Evolutionary conservation across 2,888 invertebrate genomes (phyloP).

Genomic region (Nymphalis urticae): DNA sequence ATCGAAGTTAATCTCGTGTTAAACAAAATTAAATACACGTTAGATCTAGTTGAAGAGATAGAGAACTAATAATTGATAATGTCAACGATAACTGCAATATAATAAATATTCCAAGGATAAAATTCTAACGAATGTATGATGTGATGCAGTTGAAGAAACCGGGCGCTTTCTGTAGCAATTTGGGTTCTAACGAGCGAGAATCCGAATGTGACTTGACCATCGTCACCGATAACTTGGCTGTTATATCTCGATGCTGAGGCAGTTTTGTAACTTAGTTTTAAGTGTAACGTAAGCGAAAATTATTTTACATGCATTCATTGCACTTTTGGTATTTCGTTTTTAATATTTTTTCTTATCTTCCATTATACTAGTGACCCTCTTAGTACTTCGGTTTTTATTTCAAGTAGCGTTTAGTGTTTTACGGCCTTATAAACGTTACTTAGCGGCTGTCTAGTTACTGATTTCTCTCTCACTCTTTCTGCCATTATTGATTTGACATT

Average conservation of each 20-base stretch:
- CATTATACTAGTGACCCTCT: constrained; percentile 54
- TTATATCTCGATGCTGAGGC: constrained; percentile 58
- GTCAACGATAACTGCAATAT: no score
- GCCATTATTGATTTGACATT: no score
- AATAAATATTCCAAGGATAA: neutral
- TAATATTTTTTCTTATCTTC: constrained; percentile 40
- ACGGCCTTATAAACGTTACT: no score
- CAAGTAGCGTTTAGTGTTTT: constrained; percentile 48
- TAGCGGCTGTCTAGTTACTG: no score
- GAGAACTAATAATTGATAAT: neutral
- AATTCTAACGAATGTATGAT: neutral
- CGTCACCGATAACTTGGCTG: constrained; percentile 50
- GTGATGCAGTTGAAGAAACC: constrained; percentile 17
- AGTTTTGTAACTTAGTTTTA: constrained; percentile 66
- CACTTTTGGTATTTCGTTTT: constrained; percentile 40
- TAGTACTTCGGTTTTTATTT: constrained; percentile 43
- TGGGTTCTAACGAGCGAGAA: constrained; percentile 21
- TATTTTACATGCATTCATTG: constrained; percentile 49
- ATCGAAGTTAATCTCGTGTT: neutral
- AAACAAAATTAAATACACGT: neutral
- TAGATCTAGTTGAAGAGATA: neutral
- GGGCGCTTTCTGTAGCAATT: constrained; percentile 25
- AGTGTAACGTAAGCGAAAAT: constrained; percentile 63
- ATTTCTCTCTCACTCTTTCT: no score
- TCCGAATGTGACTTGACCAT: constrained; percentile 1